A percentile compares a stretch with the other conserved stretches of the same genome.
Conservation (phyloP, 2,113 vertebrate genomes). For the Sinosuthora webbiana region DNA sequence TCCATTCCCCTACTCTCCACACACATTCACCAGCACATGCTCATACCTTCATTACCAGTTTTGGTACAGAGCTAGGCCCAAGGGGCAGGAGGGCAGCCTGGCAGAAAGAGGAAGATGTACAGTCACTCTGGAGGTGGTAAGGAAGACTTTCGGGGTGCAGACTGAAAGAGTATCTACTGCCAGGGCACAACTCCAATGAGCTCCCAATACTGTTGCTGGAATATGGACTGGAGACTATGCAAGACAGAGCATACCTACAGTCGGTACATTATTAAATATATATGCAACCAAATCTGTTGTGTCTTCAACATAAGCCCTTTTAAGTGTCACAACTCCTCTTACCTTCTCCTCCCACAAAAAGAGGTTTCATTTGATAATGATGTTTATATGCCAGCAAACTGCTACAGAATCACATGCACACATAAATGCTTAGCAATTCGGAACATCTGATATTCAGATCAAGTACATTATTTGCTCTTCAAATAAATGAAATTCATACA, state of each 20-base stretch:
- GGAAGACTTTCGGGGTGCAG: background rate
- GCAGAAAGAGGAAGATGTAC: background rate
- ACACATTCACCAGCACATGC: background rate
- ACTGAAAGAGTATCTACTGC: background rate
- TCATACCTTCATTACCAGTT: background rate
- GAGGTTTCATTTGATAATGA: background rate
- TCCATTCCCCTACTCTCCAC: background rate
- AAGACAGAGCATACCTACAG: background rate
- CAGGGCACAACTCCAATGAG: background rate
- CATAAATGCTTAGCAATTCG: background rate
- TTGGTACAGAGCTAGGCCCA: background rate
- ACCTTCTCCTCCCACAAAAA: background rate
- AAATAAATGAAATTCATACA: background rate
- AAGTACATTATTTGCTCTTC: background rate
- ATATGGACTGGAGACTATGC: fast-evolving
- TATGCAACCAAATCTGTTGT: background rate
- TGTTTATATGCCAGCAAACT: background rate
- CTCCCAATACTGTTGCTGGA: background rate
- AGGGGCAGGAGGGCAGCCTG: background rate
- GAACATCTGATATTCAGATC: background rate
- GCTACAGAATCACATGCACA: background rate
- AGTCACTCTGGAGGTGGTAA: background rate
- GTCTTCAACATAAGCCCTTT: background rate
- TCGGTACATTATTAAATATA: background rate
- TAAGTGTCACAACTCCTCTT: background rate